phyloP scores from a whole-genome alignment of 2,113 vertebrate species.

The Camarhynchus parvulus region DNA sequence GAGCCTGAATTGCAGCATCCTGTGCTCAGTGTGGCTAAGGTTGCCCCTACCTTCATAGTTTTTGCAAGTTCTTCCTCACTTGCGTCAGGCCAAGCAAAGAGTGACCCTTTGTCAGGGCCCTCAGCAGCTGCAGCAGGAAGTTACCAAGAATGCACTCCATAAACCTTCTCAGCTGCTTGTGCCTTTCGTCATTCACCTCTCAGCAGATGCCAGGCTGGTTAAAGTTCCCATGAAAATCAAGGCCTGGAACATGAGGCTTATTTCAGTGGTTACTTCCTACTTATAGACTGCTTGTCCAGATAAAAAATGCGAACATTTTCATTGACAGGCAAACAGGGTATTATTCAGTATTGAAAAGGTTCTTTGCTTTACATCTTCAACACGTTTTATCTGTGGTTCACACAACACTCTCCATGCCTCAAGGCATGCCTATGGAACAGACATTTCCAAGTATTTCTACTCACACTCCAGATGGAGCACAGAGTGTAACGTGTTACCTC shows the following conservation, averaged over 20 bases:
- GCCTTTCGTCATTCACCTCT: neutral
- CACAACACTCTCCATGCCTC: neutral
- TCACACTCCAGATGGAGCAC: neutral
- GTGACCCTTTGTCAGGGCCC: neutral
- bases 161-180: neutral
- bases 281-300: neutral
- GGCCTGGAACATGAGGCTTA: neutral
- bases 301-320: neutral
- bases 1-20: neutral
- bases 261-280: neutral
- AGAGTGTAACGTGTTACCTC: neutral
- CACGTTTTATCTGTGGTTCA: neutral
- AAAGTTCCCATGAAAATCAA: neutral
- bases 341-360: neutral
- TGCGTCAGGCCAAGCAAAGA: neutral
- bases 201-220: neutral
- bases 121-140: neutral
- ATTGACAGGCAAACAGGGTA: neutral
- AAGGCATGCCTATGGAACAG: neutral
- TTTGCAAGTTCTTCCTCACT: neutral
- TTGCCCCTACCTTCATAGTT: neutral
- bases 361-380: neutral
- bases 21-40: neutral
- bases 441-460: neutral
- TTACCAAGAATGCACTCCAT: neutral